Percentiles rank a stretch among this genome's conserved stretches.
These are phyloP conservation scores for Drosophila phalerata DNA, from an alignment of 2,888 invertebrate genomes.

Conservation along the genomic window DNA sequence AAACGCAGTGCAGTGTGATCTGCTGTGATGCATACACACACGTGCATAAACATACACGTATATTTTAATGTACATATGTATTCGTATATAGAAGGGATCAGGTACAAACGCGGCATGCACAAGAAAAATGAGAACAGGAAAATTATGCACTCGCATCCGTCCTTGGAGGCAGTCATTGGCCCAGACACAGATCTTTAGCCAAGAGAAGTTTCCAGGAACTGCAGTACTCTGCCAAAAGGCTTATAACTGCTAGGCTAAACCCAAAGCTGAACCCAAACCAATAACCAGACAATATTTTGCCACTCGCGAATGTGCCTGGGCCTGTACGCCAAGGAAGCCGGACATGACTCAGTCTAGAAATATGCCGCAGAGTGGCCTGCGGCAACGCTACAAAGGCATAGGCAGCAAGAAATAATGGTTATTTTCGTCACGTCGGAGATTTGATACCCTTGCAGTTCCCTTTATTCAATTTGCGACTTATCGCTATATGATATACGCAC, in stretches of 20 bases:
- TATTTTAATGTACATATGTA: not conserved
- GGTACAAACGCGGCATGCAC: constrained; percentile 22
- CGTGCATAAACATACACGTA: too few species aligned
- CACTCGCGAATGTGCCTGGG: constrained; percentile 25
- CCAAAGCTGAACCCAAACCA: constrained; percentile 3
- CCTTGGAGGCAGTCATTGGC: constrained; percentile 73
- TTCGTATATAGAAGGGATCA: constrained; percentile 51
- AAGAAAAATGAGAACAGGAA: constrained; percentile 75
- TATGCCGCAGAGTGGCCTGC: constrained; percentile 43
- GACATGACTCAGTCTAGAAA: constrained; percentile 59
- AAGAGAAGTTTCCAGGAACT: constrained; percentile 67
- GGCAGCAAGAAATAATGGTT: not conserved
- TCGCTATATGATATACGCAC: too few species aligned
- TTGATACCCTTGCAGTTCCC: not conserved
- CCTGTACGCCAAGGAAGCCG: constrained; percentile 54
- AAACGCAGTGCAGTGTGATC: not conserved
- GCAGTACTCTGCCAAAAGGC: constrained; percentile 60
- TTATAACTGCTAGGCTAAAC: constrained; percentile 72
- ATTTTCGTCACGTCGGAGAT: not conserved
- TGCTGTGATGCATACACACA: too few species aligned
- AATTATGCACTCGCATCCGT: constrained; percentile 50
- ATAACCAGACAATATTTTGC: constrained; percentile 24
- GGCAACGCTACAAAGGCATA: constrained; percentile 21
- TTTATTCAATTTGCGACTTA: not conserved
- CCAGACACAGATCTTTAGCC: constrained; percentile 36